Conservation (phyloP, 1,140 invertebrate genomes). For the Leguminivora glycinivorella region DNA sequence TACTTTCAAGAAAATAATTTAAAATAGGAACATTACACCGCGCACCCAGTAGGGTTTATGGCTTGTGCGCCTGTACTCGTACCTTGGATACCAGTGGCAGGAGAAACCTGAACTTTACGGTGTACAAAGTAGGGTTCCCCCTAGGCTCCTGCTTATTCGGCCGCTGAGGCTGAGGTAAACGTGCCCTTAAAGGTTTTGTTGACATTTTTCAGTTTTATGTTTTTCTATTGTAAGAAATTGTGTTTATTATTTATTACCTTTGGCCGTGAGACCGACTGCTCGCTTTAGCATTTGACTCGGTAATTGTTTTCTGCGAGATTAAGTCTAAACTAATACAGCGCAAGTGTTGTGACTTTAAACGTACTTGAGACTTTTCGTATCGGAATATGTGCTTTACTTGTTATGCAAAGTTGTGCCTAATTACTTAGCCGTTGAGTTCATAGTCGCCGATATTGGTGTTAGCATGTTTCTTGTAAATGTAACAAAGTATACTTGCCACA, state of each 20-base stretch:
- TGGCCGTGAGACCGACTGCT: conserved; percentile 30
- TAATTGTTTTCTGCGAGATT: conserved; percentile 42
- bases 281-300: conserved; percentile 48
- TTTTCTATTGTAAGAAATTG: conserved; percentile 65
- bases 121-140: background rate
- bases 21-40: conserved; percentile 44
- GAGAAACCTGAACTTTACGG: background rate
- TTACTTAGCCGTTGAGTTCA: conserved; percentile 2
- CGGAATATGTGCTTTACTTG: background rate
- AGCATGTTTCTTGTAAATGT: conserved; percentile 4
- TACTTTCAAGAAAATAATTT: conserved; percentile 54
- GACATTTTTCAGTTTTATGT: conserved; percentile 63
- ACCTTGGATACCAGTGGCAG: background rate
- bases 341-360: conserved; percentile 3
- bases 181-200: conserved; percentile 47
- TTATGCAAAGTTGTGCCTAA: conserved; percentile 11
- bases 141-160: background rate
- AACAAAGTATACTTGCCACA: background rate
- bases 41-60: conserved; percentile 43
- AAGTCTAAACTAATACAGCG: conserved; percentile 9
- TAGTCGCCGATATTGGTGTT: background rate
- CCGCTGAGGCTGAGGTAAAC: conserved; percentile 1
- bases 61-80: conserved; percentile 36
- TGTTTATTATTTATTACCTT: conserved; percentile 63
- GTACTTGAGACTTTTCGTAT: background rate